These are phyloP conservation scores for Nephrotoma appendiculata DNA, from an alignment of 2,888 invertebrate genomes.

Conservation along the genomic window DNA sequence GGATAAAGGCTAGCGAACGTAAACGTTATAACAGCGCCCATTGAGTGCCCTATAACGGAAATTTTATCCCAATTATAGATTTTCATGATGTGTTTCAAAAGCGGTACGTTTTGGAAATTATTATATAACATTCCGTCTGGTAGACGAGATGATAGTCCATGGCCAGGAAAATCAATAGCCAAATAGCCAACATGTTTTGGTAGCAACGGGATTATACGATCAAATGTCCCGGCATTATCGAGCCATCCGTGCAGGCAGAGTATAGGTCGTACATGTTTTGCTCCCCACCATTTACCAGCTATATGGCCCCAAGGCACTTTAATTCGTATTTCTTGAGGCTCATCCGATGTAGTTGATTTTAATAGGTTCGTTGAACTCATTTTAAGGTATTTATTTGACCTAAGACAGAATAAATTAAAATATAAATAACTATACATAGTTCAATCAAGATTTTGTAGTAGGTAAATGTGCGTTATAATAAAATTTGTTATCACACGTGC, in stretches of 20 bases:
- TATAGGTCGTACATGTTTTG: slow-evolving; percentile 42
- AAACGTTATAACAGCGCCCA: slow-evolving; percentile 47
- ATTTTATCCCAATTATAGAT: slow-evolving; percentile 56
- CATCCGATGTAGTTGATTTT: neutral
- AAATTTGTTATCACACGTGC: no score
- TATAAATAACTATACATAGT: no score
- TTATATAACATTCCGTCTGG: slow-evolving; percentile 41
- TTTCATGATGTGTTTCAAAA: slow-evolving; percentile 42
- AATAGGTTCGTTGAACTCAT: neutral
- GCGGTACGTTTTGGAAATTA: slow-evolving; percentile 29
- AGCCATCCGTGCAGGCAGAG: slow-evolving; percentile 64
- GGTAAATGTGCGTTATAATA: no score
- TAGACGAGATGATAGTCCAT: slow-evolving; percentile 53
- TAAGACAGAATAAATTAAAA: no score
- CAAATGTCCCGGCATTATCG: slow-evolving; percentile 66
- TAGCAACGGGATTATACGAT: slow-evolving; percentile 47
- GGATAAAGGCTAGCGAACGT: slow-evolving; percentile 45
- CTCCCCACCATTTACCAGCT: slow-evolving; percentile 57
- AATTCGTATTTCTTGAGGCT: neutral
- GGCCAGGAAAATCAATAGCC: slow-evolving; percentile 55
- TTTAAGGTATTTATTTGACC: neutral
- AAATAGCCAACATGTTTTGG: slow-evolving; percentile 36
- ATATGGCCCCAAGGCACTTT: slow-evolving; percentile 51
- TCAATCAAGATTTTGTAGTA: no score
- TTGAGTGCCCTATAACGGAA: slow-evolving; percentile 52